A percentile compares a stretch with the other conserved stretches of the same genome.
phyloP scores from a whole-genome alignment of 2,113 vertebrate genomes.

The Caracal caracal region DNA sequence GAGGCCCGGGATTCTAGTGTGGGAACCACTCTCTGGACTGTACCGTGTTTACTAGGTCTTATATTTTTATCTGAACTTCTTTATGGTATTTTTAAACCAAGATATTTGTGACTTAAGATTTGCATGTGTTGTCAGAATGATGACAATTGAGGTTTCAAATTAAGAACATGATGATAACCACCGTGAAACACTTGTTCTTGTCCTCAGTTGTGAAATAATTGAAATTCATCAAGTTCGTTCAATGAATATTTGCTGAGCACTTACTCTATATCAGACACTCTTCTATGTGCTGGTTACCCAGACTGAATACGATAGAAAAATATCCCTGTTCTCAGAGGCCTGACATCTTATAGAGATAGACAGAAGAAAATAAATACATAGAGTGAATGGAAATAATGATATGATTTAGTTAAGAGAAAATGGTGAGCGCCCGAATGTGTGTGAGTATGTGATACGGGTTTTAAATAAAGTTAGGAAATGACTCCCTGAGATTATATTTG shows the following conservation, averaged over 20 bases:
- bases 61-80: neutral
- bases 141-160: neutral
- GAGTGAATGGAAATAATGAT: neutral
- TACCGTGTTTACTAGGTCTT: neutral
- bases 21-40: neutral
- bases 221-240: neutral
- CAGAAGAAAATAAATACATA: neutral
- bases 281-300: neutral
- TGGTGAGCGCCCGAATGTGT: neutral
- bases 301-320: neutral
- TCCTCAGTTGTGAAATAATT: neutral
- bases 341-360: neutral
- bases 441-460: neutral
- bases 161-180: neutral
- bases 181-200: neutral
- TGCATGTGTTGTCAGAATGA: neutral
- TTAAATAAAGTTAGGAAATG: neutral
- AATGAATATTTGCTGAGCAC: neutral
- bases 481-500: neutral
- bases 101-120: neutral
- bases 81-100: neutral
- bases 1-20: neutral
- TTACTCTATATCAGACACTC: neutral
- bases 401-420: neutral
- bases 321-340: neutral